phyloP scores from a whole-genome alignment of 2,113 vertebrate species.

The Marmota monax region DNA sequence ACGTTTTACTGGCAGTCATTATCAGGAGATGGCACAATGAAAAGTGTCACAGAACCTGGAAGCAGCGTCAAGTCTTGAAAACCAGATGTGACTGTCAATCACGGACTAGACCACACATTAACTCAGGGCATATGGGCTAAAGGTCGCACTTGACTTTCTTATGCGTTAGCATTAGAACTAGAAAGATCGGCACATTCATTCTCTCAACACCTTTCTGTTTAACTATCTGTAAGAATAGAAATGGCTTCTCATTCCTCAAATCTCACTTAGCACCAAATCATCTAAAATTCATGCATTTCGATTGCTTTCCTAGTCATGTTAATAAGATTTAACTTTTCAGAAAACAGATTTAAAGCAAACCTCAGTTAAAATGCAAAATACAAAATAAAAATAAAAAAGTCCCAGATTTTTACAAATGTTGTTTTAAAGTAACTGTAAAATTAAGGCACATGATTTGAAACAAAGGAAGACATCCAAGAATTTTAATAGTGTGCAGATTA shows the following conservation, averaged over 20 bases:
- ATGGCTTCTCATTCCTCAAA: background rate
- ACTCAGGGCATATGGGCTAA: background rate
- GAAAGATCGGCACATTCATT: background rate
- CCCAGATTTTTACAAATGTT: background rate
- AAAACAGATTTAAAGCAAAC: constrained; percentile 23
- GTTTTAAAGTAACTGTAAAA: constrained; percentile 1
- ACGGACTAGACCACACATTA: background rate
- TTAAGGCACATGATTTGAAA: constrained; percentile 1
- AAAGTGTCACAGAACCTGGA: background rate
- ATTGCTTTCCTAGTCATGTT: background rate
- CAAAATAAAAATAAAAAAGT: background rate
- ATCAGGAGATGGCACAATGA: background rate
- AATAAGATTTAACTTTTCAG: constrained; percentile 21
- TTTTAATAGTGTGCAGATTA: background rate
- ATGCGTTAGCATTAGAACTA: background rate
- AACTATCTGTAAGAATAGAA: background rate
- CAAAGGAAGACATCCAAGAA: constrained; percentile 28
- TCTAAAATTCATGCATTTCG: background rate
- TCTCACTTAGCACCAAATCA: background rate
- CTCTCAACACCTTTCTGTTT: constrained; percentile 21
- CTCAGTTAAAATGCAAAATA: constrained; percentile 38
- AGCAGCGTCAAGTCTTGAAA: background rate
- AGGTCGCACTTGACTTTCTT: background rate
- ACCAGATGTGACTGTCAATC: background rate
- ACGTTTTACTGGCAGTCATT: background rate